These are phyloP conservation scores for Caenorhabditis angaria DNA, from an alignment of 2,888 invertebrate genomes.

Conservation along the genomic window DNA sequence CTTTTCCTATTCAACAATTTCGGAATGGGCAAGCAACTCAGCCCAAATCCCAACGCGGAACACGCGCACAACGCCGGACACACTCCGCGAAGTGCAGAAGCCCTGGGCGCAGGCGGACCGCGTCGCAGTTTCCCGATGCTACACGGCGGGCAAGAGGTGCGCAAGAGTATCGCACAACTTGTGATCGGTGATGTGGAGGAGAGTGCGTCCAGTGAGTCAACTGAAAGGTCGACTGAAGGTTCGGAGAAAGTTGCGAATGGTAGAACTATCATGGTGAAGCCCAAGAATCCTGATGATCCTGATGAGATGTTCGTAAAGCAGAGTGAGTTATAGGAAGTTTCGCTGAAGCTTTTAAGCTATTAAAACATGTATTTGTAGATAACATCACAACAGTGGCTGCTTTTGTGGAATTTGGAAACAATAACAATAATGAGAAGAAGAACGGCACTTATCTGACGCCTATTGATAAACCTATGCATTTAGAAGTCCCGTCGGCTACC, in stretches of 20 bases:
- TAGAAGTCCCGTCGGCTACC: not conserved
- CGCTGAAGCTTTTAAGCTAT: not conserved
- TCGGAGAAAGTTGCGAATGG: slow-evolving; percentile 32
- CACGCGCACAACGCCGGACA: slow-evolving; percentile 13
- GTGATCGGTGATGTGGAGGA: slow-evolving; percentile 44
- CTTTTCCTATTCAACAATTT: slow-evolving; percentile 29
- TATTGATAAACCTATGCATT: slow-evolving; percentile 11
- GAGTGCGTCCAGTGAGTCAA: slow-evolving; percentile 6
- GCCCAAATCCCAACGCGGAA: slow-evolving; percentile 6
- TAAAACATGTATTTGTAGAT: slow-evolving; percentile 12
- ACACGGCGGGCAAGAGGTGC: slow-evolving; percentile 49
- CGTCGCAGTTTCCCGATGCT: slow-evolving; percentile 46
- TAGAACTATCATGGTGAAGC: slow-evolving; percentile 40
- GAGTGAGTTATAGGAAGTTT: slow-evolving; percentile 11
- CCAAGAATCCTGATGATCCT: slow-evolving; percentile 21
- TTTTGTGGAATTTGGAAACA: slow-evolving; percentile 27
- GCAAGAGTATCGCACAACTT: slow-evolving; percentile 51
- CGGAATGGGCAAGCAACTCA: slow-evolving; percentile 36
- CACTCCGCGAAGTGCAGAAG: slow-evolving; percentile 23
- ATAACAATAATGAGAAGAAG: slow-evolving; percentile 26
- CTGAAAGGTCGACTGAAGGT: slow-evolving; percentile 16
- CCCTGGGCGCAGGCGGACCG: slow-evolving; percentile 34
- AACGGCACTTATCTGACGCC: slow-evolving; percentile 29
- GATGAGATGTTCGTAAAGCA: slow-evolving; percentile 25
- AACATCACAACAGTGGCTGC: slow-evolving; percentile 24